These are phyloP conservation scores for Cryptoblepharus egeriae DNA, from an alignment of 2,797 vertebrate species.

Conservation along the genomic window DNA sequence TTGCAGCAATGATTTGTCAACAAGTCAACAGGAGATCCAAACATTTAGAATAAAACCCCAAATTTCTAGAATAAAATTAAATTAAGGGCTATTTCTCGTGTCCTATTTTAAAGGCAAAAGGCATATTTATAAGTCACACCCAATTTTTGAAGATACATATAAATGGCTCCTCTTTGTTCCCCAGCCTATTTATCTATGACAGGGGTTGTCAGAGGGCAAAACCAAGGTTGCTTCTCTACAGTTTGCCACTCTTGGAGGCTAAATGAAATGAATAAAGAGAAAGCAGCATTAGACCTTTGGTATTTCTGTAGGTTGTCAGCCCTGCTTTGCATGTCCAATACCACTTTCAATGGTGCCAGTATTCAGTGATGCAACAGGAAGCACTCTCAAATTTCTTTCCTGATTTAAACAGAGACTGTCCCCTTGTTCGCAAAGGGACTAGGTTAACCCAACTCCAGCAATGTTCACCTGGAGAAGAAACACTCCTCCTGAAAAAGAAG, in stretches of 20 bases:
- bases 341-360: neutral
- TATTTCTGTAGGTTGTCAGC: too few species aligned
- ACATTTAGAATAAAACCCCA: neutral
- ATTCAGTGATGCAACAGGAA: neutral
- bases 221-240: neutral
- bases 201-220: neutral
- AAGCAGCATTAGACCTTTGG: neutral
- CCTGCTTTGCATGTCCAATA: neutral
- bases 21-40: too few species aligned
- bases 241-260: neutral
- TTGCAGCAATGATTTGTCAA: neutral
- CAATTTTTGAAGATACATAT: neutral
- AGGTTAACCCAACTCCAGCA: neutral
- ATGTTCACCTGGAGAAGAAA: neutral
- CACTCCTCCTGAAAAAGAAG: neutral
- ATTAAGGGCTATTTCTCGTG: neutral
- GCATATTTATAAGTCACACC: neutral
- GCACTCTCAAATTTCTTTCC: neutral
- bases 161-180: neutral
- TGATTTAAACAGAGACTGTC: neutral
- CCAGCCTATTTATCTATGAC: neutral
- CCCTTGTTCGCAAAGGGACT: neutral
- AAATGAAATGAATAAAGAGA: neutral
- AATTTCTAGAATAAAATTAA: too few species aligned
- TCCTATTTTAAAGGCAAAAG: neutral